Conservation (phyloP, 2,888 invertebrate genomes). For the Parochlus steinenii region DNA sequence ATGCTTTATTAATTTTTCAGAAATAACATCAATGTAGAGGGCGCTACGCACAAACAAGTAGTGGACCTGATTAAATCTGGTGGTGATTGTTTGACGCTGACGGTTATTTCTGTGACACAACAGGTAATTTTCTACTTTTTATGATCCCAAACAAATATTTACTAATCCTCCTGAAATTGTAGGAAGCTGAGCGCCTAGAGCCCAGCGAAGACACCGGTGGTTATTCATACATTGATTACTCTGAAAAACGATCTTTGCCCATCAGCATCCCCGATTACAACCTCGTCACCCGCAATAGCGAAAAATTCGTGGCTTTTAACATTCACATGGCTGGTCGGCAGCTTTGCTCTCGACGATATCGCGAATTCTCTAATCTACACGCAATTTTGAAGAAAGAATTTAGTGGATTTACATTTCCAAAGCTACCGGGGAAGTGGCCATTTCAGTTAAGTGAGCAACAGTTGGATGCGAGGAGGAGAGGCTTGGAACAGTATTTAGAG, state of each 20-base stretch:
- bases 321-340: constrained; percentile 99
- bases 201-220: constrained; percentile 63
- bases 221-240: constrained; percentile 75
- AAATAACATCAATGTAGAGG: constrained; percentile 95
- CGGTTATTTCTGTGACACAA: constrained; percentile 89
- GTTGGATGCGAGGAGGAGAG: constrained; percentile 81
- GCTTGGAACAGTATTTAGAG: constrained; percentile 93
- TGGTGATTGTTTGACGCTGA: constrained; percentile 88
- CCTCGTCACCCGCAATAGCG: constrained; percentile 68
- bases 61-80: constrained; percentile 98
- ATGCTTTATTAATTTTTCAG: too few species aligned
- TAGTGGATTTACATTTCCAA: constrained; percentile 87
- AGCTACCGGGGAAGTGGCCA: constrained; percentile 97
- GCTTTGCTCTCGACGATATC: constrained; percentile 86
- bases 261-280: constrained; percentile 93
- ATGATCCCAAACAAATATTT: neutral
- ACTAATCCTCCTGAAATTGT: constrained; percentile 15
- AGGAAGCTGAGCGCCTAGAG: constrained; percentile 72
- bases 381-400: constrained; percentile 84
- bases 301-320: constrained; percentile 88
- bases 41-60: constrained; percentile 98
- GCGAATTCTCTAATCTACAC: constrained; percentile 87
- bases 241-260: constrained; percentile 80
- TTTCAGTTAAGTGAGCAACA: constrained; percentile 96
- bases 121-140: constrained; percentile 40